Evolutionary conservation across 2,113 vertebrate species (phyloP), one percentile per base, ranked within the genome.

Genomic region (Vireo altiloquus): DNA sequence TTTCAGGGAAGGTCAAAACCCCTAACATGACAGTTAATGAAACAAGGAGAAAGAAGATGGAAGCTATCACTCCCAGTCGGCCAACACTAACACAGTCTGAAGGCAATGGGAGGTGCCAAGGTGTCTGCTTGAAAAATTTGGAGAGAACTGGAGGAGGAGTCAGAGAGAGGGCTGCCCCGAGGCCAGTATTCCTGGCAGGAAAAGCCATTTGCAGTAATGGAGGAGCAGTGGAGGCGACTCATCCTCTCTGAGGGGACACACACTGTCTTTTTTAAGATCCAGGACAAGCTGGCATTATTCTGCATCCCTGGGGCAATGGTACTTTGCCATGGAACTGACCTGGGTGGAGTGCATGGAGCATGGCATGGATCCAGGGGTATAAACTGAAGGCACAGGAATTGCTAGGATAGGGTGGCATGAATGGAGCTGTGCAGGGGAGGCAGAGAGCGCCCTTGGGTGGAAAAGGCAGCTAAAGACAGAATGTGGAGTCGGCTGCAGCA

Each of bases 1-100:
- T 80, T 93, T 91, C 95, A 85, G 84, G 90, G 94, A 96, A 88
- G 96, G 97, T 97, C 97, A 98, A 98, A 97, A 95, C 63, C 86
- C 68, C 49, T 79, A 61, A 28, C 4, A n/a, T 97, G 97, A 96
- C 96, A 96, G 95, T 94, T 90, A 89, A 72, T 74, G 97, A 95
- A 96, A 95, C 13, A 15, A 88, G 87, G 90, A 97, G 92, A 95
- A 96, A 79, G 15, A 28, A 88, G 92, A 89, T 97, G 96, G 96
- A 96, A 97, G 94, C 86, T 65, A 61, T 91, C 42, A 9, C 24
- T 89, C 87, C 87, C 89, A 92, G 83, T 15, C 47, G 65, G 97
- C 97, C 97, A 98, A 96, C 92, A 96, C 93, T 96, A 97, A 98
- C 96, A 97, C 59, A 88, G 68, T 54, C 82, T 18, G 30, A 96